Evolutionary conservation across 2,888 invertebrate genomes (phyloP).

Genomic region (Portevinia maculata): DNA sequence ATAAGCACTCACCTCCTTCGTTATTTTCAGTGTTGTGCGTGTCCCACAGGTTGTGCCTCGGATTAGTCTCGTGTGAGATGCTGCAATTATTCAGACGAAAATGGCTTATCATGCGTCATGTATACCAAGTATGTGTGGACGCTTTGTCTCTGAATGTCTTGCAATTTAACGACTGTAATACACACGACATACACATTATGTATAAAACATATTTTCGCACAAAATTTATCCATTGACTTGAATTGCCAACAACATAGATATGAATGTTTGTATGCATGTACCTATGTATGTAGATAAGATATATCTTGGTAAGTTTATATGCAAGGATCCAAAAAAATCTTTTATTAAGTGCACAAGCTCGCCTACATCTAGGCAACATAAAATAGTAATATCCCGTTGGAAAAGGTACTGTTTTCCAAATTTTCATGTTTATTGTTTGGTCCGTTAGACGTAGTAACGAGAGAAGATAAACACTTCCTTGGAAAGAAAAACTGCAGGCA

Average conservation of each 20-base stretch:
- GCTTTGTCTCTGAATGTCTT: too few relatives aligned
- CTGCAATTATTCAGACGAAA: too few relatives aligned
- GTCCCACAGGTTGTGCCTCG: too few relatives aligned
- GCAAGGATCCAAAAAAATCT: neutral
- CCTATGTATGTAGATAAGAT: neutral
- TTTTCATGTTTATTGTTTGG: conserved; percentile 51
- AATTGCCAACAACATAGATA: conserved; percentile 11
- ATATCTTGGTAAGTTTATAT: too few relatives aligned
- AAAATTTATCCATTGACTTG: conserved; percentile 33
- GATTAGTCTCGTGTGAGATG: too few relatives aligned
- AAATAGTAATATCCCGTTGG: conserved; percentile 35
- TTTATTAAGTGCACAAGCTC: conserved; percentile 19
- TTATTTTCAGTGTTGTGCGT: too few relatives aligned
- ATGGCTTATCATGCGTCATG: too few relatives aligned
- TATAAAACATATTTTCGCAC: too few relatives aligned
- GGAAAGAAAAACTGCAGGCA: conserved; percentile 14
- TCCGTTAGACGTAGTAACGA: conserved; percentile 20
- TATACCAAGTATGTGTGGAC: too few relatives aligned
- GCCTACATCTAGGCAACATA: conserved; percentile 22
- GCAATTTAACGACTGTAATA: conserved; percentile 8
- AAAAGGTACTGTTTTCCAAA: conserved; percentile 42
- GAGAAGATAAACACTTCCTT: conserved; percentile 10
- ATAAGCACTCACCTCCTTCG: too few relatives aligned
- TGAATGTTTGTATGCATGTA: neutral
- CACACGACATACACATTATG: conserved; percentile 15